A percentile compares a stretch with the other conserved stretches of the same genome.
Evolutionary conservation across 2,113 vertebrate genomes (phyloP).

Genomic region (Progne subis): DNA sequence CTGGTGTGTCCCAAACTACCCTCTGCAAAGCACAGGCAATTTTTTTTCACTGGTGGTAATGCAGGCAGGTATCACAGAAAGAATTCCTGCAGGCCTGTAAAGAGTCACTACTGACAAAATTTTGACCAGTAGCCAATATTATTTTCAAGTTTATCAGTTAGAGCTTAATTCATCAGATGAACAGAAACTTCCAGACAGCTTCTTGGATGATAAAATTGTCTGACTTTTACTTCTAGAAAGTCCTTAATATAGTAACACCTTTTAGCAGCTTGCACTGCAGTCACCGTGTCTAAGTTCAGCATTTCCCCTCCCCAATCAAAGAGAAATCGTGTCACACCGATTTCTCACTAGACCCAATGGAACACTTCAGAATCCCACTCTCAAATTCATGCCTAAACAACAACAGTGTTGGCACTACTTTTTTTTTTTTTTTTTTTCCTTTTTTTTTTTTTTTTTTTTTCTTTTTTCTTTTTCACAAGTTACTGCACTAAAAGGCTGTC

Average conservation of each 20-base stretch:
- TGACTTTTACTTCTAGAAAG: background rate
- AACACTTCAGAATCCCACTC: background rate
- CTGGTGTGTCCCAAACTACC: background rate
- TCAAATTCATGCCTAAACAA: background rate
- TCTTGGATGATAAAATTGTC: background rate
- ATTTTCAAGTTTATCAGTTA: background rate
- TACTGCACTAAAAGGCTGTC: background rate
- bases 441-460: too few relatives aligned
- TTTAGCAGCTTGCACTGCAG: background rate
- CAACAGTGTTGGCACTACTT: accelerated
- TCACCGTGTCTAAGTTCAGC: background rate
- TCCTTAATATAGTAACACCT: background rate
- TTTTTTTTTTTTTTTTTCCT: too few relatives aligned
- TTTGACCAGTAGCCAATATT: background rate
- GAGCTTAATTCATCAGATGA: background rate
- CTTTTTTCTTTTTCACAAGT: background rate
- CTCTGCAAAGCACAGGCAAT: background rate
- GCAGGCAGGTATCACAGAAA: background rate
- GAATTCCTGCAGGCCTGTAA: background rate
- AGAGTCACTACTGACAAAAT: background rate
- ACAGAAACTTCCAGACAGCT: background rate
- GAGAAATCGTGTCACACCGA: background rate
- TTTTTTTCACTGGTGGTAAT: background rate
- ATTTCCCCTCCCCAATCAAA: background rate
- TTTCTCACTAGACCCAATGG: background rate